Base-by-base conservation (phyloP, 35 echinoderm and acorn worm species). In the Lytechinus pictus region DNA sequence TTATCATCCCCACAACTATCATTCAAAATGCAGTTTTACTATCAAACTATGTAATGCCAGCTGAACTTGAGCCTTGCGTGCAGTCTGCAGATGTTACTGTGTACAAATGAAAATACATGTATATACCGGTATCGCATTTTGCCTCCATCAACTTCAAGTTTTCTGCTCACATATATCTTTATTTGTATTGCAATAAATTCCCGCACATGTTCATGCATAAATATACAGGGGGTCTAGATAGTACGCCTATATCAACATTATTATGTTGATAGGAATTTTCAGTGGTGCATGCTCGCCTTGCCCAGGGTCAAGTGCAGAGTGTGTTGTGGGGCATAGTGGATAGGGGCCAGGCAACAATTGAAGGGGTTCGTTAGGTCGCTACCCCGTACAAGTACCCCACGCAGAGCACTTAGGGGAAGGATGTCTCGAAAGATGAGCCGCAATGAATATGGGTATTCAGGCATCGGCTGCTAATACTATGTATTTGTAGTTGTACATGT, bases 141-240 rank as follows among this genome's bases (percentile, higher is more conserved):
- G 66, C 66, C 61, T 71, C 61, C 66, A 79, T 24, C 66, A 79
- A 79, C n/a, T 79, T 79, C 33, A 44, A 44, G 33, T 44, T 44
- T 44, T 44, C 66, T 1, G 16, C 66, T 79, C 66, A n/a, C 66
- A 2, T 58, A 2, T 58, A 79, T 24, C 19, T 79, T 19, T 79
- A 79, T 79, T 79, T 79, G 66, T 79, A 79, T 79, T 79, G 66
- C n/a, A 79, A 79, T 79, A 79, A 79, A 79, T 79, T 16, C 66
- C 66, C n/a, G 16, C 66, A 79, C 66, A 79, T 24, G 66, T 4
- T 24, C 21, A 79, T 79, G 66, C 66, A 79, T 71, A 57, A 8
- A 57, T 57, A 11, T 57, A 57, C 55, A 57, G 8, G 6, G 66
- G 14, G 16, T 79, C 19, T 6, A 79, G 19, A 79, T 24, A n/a